Conservation (phyloP, 1,140 invertebrate genomes). For the Diorhabda elongata region DNA sequence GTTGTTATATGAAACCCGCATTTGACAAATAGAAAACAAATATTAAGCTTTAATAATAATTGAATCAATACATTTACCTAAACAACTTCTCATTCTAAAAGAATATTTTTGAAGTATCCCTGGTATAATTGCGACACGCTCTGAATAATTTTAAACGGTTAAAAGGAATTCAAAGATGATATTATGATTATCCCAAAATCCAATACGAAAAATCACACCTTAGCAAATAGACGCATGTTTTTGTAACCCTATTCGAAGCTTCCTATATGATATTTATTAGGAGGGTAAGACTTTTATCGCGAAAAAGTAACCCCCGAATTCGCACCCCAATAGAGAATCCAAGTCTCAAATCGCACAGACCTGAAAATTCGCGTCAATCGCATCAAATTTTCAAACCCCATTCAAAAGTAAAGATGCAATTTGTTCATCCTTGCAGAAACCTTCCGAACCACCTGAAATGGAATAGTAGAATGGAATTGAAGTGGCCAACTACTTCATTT, state of each 20-base stretch:
- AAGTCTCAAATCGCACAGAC: not conserved
- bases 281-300: not conserved
- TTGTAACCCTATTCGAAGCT: not conserved
- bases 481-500: not conserved
- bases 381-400: constrained; percentile 17
- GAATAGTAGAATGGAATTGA: constrained; percentile 7
- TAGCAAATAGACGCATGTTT: not conserved
- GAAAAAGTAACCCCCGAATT: constrained; percentile 2
- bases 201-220: not conserved
- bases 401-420: constrained; percentile 12
- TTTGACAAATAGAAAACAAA: too few species aligned
- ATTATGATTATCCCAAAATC: not conserved
- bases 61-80: too few species aligned
- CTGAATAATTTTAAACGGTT: too few species aligned
- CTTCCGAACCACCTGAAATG: not conserved
- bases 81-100: too few species aligned
- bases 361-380: constrained; percentile 10
- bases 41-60: too few species aligned
- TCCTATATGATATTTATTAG: not conserved
- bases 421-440: constrained; percentile 15
- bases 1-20: too few species aligned
- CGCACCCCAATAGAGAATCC: not conserved
- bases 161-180: not conserved
- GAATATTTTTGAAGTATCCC: too few species aligned
- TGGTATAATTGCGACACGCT: too few species aligned